These are phyloP conservation scores for Drosophila tripunctata DNA, from an alignment of 2,888 invertebrate genomes.

Conservation along the genomic window DNA sequence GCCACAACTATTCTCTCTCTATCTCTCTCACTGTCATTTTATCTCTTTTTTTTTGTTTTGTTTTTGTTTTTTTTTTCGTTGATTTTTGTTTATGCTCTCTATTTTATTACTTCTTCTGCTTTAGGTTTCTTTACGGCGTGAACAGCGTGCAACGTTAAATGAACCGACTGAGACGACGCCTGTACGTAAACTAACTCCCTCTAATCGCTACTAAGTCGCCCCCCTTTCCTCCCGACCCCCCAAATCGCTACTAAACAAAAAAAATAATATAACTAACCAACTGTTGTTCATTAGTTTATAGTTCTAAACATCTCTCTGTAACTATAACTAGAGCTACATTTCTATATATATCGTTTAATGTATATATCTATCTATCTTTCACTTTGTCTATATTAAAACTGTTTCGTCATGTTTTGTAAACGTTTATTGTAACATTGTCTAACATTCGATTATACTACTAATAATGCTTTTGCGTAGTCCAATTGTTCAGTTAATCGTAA, in stretches of 20 bases:
- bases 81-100: conserved; percentile 75
- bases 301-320: conserved; percentile 19
- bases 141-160: conserved; percentile 85
- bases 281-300: conserved; percentile 58
- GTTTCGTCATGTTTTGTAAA: conserved; percentile 37
- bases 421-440: conserved; percentile 50
- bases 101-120: conserved; percentile 84
- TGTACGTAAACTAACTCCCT: conserved; percentile 84
- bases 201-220: conserved; percentile 56
- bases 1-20: background rate
- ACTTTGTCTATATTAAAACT: conserved; percentile 18
- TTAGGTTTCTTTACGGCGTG: conserved; percentile 87
- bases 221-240: background rate
- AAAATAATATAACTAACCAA: conserved; percentile 4
- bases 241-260: background rate
- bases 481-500: conserved; percentile 33
- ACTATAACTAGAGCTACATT: conserved; percentile 24
- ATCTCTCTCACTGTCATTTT: background rate
- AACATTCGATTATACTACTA: conserved; percentile 39
- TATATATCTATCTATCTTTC: conserved; percentile 29
- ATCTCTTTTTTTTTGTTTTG: conserved; percentile 83
- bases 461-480: conserved; percentile 32
- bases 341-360: conserved; percentile 16
- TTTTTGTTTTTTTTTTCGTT: conserved; percentile 85
- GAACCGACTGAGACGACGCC: conserved; percentile 85